Conservation (phyloP, 2,888 invertebrate genomes). For the Scaeva pyrastri region DNA sequence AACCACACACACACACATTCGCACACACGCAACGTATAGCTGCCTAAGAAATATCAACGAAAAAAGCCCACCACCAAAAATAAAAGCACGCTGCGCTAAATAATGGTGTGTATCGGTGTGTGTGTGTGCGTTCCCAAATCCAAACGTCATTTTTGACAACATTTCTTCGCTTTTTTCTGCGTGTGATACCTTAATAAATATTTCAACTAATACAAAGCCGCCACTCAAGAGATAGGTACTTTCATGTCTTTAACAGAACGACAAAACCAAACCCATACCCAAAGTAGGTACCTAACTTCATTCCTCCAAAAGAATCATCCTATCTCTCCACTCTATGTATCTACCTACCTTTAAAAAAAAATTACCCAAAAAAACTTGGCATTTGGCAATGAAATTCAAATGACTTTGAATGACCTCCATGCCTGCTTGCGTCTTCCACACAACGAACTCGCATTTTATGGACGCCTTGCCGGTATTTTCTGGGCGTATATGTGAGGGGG, state of each 20-base stretch:
- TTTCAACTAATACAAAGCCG: slow-evolving; percentile 16
- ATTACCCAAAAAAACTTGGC: slow-evolving; percentile 63
- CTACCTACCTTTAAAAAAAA: neutral
- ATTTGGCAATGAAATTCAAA: slow-evolving; percentile 76
- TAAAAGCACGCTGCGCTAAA: slow-evolving; percentile 14
- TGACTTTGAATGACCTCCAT: slow-evolving; percentile 76
- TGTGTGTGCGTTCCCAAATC: slow-evolving; percentile 59
- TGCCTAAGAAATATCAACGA: neutral
- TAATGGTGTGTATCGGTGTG: no score
- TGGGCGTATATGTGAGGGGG: slow-evolving; percentile 15
- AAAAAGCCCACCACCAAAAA: slow-evolving; percentile 54
- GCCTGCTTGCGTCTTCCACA: slow-evolving; percentile 36
- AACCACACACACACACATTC: slow-evolving; percentile 24
- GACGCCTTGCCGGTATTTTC: slow-evolving; percentile 38
- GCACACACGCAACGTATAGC: neutral
- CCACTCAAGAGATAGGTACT: slow-evolving; percentile 43
- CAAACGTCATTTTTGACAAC: slow-evolving; percentile 63
- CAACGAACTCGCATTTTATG: slow-evolving; percentile 24
- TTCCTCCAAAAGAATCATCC: slow-evolving; percentile 14
- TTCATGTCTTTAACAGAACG: neutral
- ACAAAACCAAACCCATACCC: neutral
- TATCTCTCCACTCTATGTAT: slow-evolving; percentile 19
- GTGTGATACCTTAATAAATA: slow-evolving; percentile 15
- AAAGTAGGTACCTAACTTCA: slow-evolving; percentile 4
- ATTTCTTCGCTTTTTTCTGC: slow-evolving; percentile 10